These are phyloP conservation scores for Silurus asotus DNA, from an alignment of 2,113 vertebrate species.

Conservation along the genomic window DNA sequence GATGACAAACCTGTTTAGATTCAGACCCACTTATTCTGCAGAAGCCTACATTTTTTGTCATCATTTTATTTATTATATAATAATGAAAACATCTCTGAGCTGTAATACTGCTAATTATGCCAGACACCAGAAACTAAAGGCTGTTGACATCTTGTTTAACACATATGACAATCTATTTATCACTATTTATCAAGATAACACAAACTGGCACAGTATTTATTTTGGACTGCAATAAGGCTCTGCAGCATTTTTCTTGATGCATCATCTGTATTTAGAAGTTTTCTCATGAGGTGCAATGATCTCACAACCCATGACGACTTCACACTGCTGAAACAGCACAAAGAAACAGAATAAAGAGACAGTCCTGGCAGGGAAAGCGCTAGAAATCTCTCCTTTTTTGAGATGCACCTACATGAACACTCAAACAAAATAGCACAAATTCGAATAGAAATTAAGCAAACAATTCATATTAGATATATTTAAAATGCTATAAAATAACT, in stretches of 20 bases:
- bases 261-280: neutral
- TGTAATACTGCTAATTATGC: neutral
- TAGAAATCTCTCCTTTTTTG: neutral
- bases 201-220: neutral
- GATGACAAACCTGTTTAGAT: constrained; percentile 2
- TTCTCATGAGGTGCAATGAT: neutral
- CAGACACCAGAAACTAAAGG: neutral
- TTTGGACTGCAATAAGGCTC: neutral
- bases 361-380: neutral
- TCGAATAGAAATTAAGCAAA: no score
- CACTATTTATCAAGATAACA: neutral
- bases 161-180: neutral
- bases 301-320: constrained; percentile 21
- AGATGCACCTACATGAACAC: neutral
- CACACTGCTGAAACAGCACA: constrained; percentile 41
- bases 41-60: neutral
- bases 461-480: no score
- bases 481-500: no score
- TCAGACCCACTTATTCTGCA: neutral
- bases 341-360: neutral
- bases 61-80: neutral
- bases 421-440: no score
- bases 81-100: neutral
- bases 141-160: neutral
- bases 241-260: neutral